Percentiles rank a stretch among this genome's conserved stretches.
These are phyloP conservation scores for Aphaenogaster floridana DNA, from an alignment of 1,140 invertebrate species.

Conservation along the genomic window DNA sequence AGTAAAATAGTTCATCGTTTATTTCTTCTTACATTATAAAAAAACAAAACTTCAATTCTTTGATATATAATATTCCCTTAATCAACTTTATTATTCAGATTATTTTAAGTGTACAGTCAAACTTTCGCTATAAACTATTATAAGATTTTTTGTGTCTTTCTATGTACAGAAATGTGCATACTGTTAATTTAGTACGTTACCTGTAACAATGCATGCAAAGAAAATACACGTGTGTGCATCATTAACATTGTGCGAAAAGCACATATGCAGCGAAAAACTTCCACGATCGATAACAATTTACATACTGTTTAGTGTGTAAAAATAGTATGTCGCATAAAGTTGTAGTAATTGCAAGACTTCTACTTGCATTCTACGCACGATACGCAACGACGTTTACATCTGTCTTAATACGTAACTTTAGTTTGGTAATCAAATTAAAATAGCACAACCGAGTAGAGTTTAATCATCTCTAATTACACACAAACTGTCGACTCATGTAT, in stretches of 20 bases:
- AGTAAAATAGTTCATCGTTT: background rate
- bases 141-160: background rate
- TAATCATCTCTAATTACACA: background rate
- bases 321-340: constrained; percentile 41
- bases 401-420: constrained; percentile 9
- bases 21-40: background rate
- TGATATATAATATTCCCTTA: background rate
- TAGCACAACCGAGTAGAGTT: background rate
- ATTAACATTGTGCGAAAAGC: constrained; percentile 35
- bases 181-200: background rate
- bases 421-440: background rate
- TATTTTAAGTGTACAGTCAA: background rate
- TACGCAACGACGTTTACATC: background rate
- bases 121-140: background rate
- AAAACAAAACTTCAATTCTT: background rate
- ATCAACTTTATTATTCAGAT: background rate
- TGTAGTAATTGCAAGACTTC: background rate
- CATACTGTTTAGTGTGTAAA: constrained; percentile 39
- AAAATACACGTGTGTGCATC: background rate
- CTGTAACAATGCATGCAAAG: background rate
- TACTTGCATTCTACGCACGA: background rate
- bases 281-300: constrained; percentile 47
- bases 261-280: constrained; percentile 17
- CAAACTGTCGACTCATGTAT: background rate
- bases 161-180: background rate